Base-by-base conservation (phyloP, 2,888 invertebrate genomes). In the Nomada lathburiana region DNA sequence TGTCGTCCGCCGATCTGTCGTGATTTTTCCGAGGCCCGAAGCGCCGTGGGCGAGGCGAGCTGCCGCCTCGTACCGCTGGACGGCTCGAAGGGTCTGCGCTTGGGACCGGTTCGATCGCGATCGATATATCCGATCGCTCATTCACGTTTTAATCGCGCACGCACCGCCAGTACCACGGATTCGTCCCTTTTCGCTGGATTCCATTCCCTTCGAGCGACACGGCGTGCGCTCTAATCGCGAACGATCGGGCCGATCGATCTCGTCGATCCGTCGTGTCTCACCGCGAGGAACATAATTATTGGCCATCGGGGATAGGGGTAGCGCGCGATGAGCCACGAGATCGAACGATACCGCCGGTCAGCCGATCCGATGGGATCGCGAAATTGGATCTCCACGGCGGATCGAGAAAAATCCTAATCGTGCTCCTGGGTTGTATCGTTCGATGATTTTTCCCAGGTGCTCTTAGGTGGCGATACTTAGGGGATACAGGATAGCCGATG, bases 61-160 rank as follows among this genome's bases (percentile, higher is more conserved):
- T 63, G 65, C 36, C 68, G 69, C 67, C 53, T 62, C 77, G 72
- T 77, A 53, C 75, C 62, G 26, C 65, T 67, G 70, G 63, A 68
- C 53, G 78, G 60, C 67, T 74, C 60, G 36, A 52, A 57, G 60
- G 20, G 18, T 26, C 55, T 69, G 81, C 73, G 55, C 52, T 26
- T 50, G 76, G 20, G 81, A 85, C 79, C 79, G 84, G 85, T 85
- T 82, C 79, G 82, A 82, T 85, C 79, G 74, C 60, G 68, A 74
- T 74, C 84, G 78, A 85, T 85, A 85, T 76, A 85, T 85, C 76
- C 76, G 80, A 67, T 68, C 84, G 70, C 80, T 80, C 79, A 84
- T 84, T 84, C 84, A 74, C 74, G 77, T 83, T 80, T 36, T 65
- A 60, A 52, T 63, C 63, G 63, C 42, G 55, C 72, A 55, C 69